Base-by-base conservation (phyloP, 2,888 invertebrate genomes). In the Campopleginae sp. region DNA sequence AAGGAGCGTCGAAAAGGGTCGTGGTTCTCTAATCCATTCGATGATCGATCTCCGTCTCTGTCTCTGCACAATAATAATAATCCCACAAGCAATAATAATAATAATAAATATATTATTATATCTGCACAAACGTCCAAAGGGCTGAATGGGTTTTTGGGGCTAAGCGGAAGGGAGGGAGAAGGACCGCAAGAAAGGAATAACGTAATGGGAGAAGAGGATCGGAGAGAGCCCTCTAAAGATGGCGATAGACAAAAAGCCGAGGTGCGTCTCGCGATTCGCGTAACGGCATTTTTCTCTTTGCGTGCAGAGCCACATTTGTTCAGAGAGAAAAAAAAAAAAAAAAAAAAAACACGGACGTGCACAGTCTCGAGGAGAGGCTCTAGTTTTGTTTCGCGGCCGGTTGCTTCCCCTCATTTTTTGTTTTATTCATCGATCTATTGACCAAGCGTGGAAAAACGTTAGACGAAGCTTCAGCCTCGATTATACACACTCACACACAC, bases 391-490 rank as follows among this genome's bases (percentile, higher is more conserved):
- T 85, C 61, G 75, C 70, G 27, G 66, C 68, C 70, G 27, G 66
- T 72, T 77, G n/a, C 66, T 65, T 61, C 46, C 80, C 75, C 23
- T 38, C 38, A 23, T 82, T 80, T 76, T 79, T 75, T 70, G 76
- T 82, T 85, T 70, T 75, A 83, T 83, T 79, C 74, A 66, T 75
- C 68, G 74, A 79, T 79, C 83, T 79, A 71, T 82, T 79, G 71
- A 61, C 70, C 61, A 75, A 65, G 58, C 66, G 48, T 51, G 38
- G 61, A 61, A 61, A 77, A 66, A 74, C 77, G 76, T 68, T 77
- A 68, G 80, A 82, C 75, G 81, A 74, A 71, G 78, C 78, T 82
- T 85, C 82, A 82, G 82, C 82, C 76, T 76, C 85, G 82, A 75
- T 82, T 76, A 61, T 80, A 44, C 27, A 27, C 44, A 33, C 23